Conservation (phyloP, 2,888 invertebrate species). For the Resseliella maxima region DNA sequence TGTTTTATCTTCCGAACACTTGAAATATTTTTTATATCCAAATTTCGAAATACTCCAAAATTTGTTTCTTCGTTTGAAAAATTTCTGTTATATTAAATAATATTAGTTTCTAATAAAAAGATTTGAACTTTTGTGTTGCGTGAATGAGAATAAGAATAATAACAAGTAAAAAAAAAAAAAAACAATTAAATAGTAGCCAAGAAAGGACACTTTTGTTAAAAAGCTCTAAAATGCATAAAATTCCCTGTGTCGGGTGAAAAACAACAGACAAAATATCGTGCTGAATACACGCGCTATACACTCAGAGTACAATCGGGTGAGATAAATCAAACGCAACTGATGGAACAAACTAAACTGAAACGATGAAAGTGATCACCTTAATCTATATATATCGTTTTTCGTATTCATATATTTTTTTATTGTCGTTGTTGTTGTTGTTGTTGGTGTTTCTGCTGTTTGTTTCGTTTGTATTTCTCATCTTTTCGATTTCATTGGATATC, state of each 20-base stretch:
- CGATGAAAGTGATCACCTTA: constrained; percentile 50
- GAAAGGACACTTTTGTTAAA: background rate
- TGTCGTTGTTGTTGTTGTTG: background rate
- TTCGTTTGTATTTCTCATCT: background rate
- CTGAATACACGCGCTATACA: background rate
- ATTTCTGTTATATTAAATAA: too few species aligned
- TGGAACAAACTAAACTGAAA: constrained; percentile 53
- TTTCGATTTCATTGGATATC: constrained; percentile 43
- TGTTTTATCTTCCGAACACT: too few species aligned
- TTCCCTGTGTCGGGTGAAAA: too few species aligned
- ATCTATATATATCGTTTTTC: constrained; percentile 47
- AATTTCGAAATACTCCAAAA: too few species aligned
- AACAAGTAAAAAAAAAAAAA: too few species aligned
- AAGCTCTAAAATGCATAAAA: too few species aligned
- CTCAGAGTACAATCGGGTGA: background rate
- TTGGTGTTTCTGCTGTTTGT: background rate
- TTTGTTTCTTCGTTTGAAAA: too few species aligned
- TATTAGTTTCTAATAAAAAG: too few species aligned
- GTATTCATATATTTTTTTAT: constrained; percentile 33
- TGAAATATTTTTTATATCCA: too few species aligned
- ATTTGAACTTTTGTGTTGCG: too few species aligned
- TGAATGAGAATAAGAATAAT: too few species aligned
- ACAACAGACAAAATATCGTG: background rate
- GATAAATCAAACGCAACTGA: constrained; percentile 53
- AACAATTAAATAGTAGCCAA: background rate